Conservation (phyloP, 2,113 vertebrate genomes). For the Petroica traversi region DNA sequence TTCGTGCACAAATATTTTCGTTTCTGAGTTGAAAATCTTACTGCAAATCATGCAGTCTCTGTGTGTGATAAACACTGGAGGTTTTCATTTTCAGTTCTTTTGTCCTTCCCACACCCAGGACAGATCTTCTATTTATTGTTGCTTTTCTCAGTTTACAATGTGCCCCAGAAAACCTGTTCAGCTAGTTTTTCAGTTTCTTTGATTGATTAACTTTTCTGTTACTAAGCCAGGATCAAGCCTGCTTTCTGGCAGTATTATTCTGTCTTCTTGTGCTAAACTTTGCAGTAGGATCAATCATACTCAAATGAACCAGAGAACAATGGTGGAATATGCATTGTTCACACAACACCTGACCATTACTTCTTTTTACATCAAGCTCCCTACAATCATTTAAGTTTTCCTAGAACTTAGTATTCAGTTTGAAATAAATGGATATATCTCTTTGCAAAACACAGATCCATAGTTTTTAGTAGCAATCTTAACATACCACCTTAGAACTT, state of each 20-base stretch:
- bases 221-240: neutral
- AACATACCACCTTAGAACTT: neutral
- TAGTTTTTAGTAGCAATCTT: neutral
- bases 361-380: neutral
- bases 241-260: neutral
- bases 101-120: neutral
- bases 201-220: neutral
- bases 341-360: neutral
- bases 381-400: neutral
- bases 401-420: neutral
- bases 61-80: neutral
- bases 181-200: constrained; percentile 15
- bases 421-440: neutral
- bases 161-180: constrained; percentile 32
- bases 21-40: neutral
- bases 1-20: neutral
- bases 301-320: neutral
- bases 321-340: neutral
- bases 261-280: neutral
- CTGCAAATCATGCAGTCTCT: neutral
- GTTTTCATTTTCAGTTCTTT: neutral
- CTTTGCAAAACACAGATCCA: neutral
- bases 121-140: neutral
- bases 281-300: neutral
- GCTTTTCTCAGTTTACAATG: neutral